Conservation (phyloP, 1,140 invertebrate species). For the Steinernema feltiae region DNA sequence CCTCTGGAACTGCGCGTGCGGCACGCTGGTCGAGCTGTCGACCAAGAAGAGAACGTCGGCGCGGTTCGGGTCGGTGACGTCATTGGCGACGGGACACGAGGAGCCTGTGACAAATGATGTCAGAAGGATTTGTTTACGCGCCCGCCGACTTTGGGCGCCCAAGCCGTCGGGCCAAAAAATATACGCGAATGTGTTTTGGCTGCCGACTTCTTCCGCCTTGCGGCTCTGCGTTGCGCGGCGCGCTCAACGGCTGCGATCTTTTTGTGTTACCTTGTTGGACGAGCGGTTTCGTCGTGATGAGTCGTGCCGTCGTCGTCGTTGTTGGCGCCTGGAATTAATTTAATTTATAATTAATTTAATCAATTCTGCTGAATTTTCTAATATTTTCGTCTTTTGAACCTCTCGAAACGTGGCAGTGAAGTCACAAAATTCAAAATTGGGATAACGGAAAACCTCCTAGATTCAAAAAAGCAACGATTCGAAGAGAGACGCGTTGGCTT, state of each 20-base stretch:
- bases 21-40: slow-evolving; percentile 43
- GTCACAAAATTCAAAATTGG: no score
- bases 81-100: slow-evolving; percentile 41
- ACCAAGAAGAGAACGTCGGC: slow-evolving; percentile 48
- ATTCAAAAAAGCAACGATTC: no score
- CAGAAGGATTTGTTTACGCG: not conserved
- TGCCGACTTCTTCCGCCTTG: not conserved
- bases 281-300: not conserved
- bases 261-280: not conserved
- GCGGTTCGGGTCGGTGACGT: slow-evolving; percentile 13
- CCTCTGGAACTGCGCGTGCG: slow-evolving; percentile 34
- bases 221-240: not conserved
- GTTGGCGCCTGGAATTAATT: no score
- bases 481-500: no score
- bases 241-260: not conserved
- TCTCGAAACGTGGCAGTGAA: no score
- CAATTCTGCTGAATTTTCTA: not conserved
- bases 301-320: not conserved
- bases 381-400: not conserved
- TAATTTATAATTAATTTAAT: no score
- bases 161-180: not conserved
- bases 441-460: no score
- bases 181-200: not conserved
- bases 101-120: slow-evolving; percentile 11
- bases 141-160: no score